A percentile compares a stretch with the other conserved stretches of the same genome.
Evolutionary conservation across 2,888 invertebrate species (phyloP).

Genomic region (Drosophila villosipedis): DNA sequence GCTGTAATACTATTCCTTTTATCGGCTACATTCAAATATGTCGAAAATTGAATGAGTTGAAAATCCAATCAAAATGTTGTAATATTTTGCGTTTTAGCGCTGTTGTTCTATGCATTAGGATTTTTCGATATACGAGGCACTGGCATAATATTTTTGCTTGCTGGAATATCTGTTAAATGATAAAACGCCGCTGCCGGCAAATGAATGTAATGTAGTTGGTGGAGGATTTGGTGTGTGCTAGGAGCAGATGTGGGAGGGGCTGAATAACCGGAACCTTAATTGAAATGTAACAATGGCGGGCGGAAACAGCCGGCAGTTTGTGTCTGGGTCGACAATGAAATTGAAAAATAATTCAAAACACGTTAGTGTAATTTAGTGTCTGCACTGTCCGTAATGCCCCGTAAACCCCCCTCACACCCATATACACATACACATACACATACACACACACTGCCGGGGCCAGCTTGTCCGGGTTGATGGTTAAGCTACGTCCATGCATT

Average conservation of each 20-base stretch:
- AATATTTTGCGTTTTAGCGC: conserved; percentile 1
- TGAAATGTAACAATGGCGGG: conserved; percentile 76
- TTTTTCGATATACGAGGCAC: conserved; percentile 46
- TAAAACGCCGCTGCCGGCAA: conserved; percentile 70
- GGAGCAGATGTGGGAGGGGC: background rate
- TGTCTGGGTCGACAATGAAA: conserved; percentile 79
- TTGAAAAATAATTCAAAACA: conserved; percentile 84
- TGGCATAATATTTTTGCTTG: conserved; percentile 67
- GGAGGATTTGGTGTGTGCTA: background rate
- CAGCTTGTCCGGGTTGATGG: conserved; percentile 17
- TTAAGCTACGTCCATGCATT: conserved; percentile 43
- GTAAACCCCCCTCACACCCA: background rate
- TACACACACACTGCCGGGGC: conserved; percentile 32
- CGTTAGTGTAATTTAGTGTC: conserved; percentile 84
- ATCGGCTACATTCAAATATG: background rate
- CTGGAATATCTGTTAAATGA: conserved; percentile 73
- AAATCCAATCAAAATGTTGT: background rate
- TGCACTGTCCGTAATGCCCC: conserved; percentile 44
- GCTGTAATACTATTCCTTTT: background rate
- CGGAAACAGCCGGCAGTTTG: conserved; percentile 65
- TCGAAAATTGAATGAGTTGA: background rate
- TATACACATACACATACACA: conserved; percentile 3
- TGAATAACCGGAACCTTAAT: conserved; percentile 66
- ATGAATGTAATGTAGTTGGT: conserved; percentile 2
- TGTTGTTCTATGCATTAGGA: conserved; percentile 22